Percentiles rank a stretch among this genome's conserved stretches.
phyloP scores from a whole-genome alignment of 1,140 invertebrate species.

The Drosophila nigromelanica region DNA sequence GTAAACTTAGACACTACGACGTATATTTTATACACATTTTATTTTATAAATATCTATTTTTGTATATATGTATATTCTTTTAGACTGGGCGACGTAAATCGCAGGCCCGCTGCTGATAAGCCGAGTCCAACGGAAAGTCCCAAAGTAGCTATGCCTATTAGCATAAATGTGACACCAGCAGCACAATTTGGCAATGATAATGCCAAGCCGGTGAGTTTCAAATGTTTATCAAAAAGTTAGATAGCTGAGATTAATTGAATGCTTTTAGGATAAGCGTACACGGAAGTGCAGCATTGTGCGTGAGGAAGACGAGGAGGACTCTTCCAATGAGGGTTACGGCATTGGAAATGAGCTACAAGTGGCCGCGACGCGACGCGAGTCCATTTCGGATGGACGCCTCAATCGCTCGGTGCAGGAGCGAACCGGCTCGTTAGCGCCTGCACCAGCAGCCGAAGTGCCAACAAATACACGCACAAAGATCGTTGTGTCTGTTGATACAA shows the following conservation, averaged over 20 bases:
- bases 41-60: not conserved
- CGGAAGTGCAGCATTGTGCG: conserved; percentile 95
- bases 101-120: conserved; percentile 55
- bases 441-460: conserved; percentile 50
- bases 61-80: not conserved
- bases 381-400: conserved; percentile 87
- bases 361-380: conserved; percentile 84
- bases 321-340: conserved; percentile 85
- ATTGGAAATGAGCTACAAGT: conserved; percentile 84
- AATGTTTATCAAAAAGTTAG: not conserved
- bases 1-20: not conserved
- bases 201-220: conserved; percentile 55
- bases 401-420: conserved; percentile 86
- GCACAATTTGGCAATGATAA: conserved; percentile 56
- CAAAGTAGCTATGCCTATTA: conserved; percentile 65
- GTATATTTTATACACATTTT: too few relatives aligned
- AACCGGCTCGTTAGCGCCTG: conserved; percentile 21
- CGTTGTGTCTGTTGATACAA: conserved; percentile 61
- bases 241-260: not conserved
- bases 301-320: conserved; percentile 92
- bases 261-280: conserved; percentile 84
- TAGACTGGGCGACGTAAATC: conserved; percentile 49
- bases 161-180: conserved; percentile 72
- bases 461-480: conserved; percentile 71
- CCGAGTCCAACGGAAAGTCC: conserved; percentile 63